phyloP scores from a whole-genome alignment of 2,113 vertebrate species.

The Lamprotornis superbus region DNA sequence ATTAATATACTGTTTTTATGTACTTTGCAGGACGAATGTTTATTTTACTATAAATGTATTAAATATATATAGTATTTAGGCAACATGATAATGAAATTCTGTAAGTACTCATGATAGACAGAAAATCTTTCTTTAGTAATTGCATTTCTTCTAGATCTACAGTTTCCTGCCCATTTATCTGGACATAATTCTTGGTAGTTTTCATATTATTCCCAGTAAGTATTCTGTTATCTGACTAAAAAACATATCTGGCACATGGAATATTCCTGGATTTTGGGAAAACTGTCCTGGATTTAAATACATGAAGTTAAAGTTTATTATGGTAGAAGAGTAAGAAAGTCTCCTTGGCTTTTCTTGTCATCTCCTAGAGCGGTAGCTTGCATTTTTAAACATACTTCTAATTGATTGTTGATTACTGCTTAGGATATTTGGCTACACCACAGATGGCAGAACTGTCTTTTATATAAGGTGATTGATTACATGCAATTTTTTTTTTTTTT shows the following conservation, averaged over 20 bases:
- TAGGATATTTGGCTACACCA: not conserved
- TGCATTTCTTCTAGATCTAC: not conserved
- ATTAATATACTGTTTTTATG: not conserved
- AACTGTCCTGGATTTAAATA: not conserved
- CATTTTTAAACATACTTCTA: not conserved
- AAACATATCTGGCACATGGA: not conserved
- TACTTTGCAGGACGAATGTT: not conserved
- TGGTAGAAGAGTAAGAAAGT: not conserved
- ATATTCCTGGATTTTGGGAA: not conserved
- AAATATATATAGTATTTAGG: not conserved
- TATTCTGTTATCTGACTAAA: not conserved
- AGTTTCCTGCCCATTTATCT: not conserved
- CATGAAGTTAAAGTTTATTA: not conserved
- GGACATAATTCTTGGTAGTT: not conserved
- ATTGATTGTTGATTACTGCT: not conserved
- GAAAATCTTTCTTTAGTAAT: not conserved
- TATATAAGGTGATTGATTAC: not conserved
- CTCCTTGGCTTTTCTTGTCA: not conserved
- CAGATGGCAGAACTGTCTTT: not conserved
- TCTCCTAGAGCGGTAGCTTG: not conserved
- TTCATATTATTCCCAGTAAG: not conserved
- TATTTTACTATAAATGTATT: not conserved
- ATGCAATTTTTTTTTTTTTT: no score
- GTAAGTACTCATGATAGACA: not conserved
- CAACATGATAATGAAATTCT: not conserved